Base-by-base conservation (phyloP, 2,888 invertebrate genomes). In the Thymelicus acteon region DNA sequence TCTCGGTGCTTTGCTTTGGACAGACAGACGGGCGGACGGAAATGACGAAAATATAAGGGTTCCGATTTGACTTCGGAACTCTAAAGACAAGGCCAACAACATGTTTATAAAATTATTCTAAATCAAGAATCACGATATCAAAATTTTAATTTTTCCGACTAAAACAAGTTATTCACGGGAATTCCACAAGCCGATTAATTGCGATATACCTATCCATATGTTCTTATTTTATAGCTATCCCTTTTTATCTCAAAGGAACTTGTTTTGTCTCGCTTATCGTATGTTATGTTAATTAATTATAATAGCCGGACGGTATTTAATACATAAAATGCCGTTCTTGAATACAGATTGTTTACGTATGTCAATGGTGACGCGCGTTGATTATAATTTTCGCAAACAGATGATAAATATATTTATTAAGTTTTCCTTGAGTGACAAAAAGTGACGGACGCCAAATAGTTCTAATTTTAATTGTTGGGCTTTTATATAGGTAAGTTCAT, bases 281-380 rank as follows among this genome's bases (percentile, higher is more conserved):
- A 1, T 12, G 10, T 4, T 44, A 44, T 44, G 44, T 44, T 44
- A 31, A 57, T 57, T 31, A 4, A 31, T 19, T 57, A 3, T 13
- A 6, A 52, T 8, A n/a, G 15, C 15, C 5, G 2, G 49, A 1
- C 19, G 15, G 47, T 58, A 66, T 66, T 66, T 58, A 66, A 40
- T 57, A 47, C 31, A 66, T 58, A 31, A 66, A 66, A 66, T 37
- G 47, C 7, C 15, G 24, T 6, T 66, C 66, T 58, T 47, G 44
- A 10, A 31, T 5, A 47, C 66, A 66, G 47, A 57, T 58, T 65
- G 54, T 65, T 57, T 58, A 66, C 58, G 65, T 66, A n/a, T 54
- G 57, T 15, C 47, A 19, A 47, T 58, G 47, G 44, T 31, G 47
- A 66, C 44, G 57, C 39, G 66, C 47, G 40, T 58, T 58, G 31